Base-by-base conservation (phyloP, 2,797 vertebrate genomes). In the Podarcis lilfordi region DNA sequence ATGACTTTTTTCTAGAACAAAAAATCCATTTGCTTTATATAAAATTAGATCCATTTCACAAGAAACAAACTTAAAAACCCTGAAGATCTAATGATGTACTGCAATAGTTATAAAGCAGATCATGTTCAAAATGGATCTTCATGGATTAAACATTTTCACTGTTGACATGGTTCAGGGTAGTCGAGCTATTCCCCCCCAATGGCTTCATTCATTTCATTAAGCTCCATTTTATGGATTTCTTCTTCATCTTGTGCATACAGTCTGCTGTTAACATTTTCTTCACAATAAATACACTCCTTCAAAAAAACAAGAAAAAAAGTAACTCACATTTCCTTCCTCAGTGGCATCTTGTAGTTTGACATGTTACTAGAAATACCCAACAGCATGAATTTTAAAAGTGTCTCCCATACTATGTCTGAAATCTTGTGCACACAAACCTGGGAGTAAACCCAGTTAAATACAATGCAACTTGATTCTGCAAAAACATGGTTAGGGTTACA, bases 181-280 rank as follows among this genome's bases (percentile, higher is more conserved):
- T 43, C 9, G 94, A 92, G 3, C 69, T 91, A 77, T 82, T 94
- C 59, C 96, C 96, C 50, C 45, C 94, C 97, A 85, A 59, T 92
- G 64, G 96, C 87, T 75, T 97, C 98, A 72, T 96, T 96, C 92
- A 96, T 90, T 69, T 97, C 97, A 5, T 96, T 94, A 90, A 98
- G 96, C 88, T 98, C 97, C 96, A 98, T 96, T 80, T 98, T 95
- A 10, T 97, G 95, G 32, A 97, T 87, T 82, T 97, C 96, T 19
- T 98, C 98, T 77, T 98, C 97, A 0, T 96, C 94, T 0, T 95
- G 94, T 0, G 92, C 68, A 5, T 95, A 95, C 13, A 96, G 92
- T 7, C 86, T 87, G n/a, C 97, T 97, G 35, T 92, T 94, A 43
- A 89, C 89, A 88, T 92, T 88, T 88, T 94, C 95, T 88, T 94